phyloP scores from a whole-genome alignment of 2,113 vertebrate genomes.

The Microtus montanus region DNA sequence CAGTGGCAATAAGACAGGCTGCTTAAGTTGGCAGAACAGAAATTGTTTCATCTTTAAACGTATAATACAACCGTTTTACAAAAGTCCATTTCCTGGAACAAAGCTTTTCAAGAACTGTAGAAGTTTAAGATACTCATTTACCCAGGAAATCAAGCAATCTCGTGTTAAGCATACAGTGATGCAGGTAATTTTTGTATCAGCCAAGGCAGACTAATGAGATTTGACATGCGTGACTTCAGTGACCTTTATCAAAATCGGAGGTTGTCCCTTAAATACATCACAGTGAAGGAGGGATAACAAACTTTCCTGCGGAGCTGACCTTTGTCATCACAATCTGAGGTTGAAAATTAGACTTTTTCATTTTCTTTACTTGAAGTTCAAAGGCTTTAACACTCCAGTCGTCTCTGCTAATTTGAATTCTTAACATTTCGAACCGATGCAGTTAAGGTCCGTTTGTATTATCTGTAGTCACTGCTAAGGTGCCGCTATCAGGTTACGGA shows the following conservation, averaged over 20 bases:
- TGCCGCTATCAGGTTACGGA: background rate
- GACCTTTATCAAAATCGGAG: constrained; percentile 83
- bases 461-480: background rate
- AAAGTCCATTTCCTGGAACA: constrained; percentile 41
- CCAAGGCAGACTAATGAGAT: constrained; percentile 72
- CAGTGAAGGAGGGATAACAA: constrained; percentile 74
- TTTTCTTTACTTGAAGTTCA: constrained; percentile 75
- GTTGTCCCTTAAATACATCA: constrained; percentile 54
- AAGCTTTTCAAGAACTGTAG: constrained; percentile 46
- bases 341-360: constrained; percentile 81
- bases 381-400: constrained; percentile 75
- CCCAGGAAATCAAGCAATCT: background rate
- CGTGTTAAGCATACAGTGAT: background rate
- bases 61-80: background rate
- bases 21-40: background rate
- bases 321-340: constrained; percentile 78
- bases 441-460: constrained; percentile 26
- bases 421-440: constrained; percentile 59
- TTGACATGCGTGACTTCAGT: constrained; percentile 65
- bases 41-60: constrained; percentile 34
- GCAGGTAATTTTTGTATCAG: constrained; percentile 61
- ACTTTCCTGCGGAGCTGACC: constrained; percentile 66
- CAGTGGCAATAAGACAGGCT: constrained; percentile 3
- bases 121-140: constrained; percentile 35
- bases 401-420: constrained; percentile 79